Conservation (phyloP, 2,797 vertebrate genomes). For the Lagorchestes hirsutus region DNA sequence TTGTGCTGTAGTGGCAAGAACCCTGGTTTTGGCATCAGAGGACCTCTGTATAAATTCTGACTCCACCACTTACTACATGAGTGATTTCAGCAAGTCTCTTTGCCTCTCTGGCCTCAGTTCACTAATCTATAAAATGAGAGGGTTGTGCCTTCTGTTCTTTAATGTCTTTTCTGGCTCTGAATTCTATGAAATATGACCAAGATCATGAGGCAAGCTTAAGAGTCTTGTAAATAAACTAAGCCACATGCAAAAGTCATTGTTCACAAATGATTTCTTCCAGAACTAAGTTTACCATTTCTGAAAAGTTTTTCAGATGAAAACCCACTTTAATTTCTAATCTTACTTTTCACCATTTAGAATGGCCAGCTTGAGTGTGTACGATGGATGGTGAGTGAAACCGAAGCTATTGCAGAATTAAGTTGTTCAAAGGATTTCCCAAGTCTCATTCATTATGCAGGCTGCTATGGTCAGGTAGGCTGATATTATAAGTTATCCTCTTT, state of each 20-base stretch:
- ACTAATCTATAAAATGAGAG: not conserved
- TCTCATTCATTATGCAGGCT: slow-evolving; percentile 96
- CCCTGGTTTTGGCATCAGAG: not conserved
- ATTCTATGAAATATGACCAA: slow-evolving; percentile 8
- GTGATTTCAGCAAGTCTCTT: not conserved
- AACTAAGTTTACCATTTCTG: not conserved
- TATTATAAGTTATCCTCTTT: slow-evolving; percentile 15
- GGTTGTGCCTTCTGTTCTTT: not conserved
- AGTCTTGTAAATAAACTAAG: slow-evolving; percentile 24
- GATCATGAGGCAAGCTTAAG: not conserved
- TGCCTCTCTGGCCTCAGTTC: not conserved
- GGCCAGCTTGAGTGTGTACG: slow-evolving; percentile 97
- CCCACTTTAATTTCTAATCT: slow-evolving; percentile 20
- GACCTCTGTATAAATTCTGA: not conserved
- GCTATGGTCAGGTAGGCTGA: slow-evolving; percentile 94
- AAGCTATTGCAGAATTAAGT: slow-evolving; percentile 98
- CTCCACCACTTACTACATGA: not conserved
- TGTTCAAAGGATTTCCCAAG: slow-evolving; percentile 96
- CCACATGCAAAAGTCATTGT: slow-evolving; percentile 12
- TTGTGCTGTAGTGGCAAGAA: not conserved
- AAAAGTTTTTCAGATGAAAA: slow-evolving; percentile 51
- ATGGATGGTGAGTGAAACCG: slow-evolving; percentile 99
- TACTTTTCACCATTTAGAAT: slow-evolving; percentile 86
- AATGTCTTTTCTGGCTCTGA: not conserved
- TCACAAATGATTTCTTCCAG: slow-evolving; percentile 42